Percentiles rank a stretch among this genome's conserved stretches.
Conservation (phyloP, 2,797 vertebrate species). For the Schizopygopsis pylzovi region DNA sequence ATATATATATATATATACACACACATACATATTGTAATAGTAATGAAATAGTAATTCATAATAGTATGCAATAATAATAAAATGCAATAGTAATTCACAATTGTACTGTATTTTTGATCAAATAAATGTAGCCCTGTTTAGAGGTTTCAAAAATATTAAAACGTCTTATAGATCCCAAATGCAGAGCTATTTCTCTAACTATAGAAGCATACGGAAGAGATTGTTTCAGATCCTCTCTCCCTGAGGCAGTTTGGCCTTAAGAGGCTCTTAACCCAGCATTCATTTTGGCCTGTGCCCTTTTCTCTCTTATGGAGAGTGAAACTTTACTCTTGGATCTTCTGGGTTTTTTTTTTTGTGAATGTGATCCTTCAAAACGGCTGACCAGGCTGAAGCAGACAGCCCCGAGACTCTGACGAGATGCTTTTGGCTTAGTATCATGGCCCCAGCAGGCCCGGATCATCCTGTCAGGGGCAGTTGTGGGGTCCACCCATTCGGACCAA, state of each 20-base stretch:
- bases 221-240: constrained; percentile 37
- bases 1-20: too few relatives aligned
- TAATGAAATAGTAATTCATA: too few relatives aligned
- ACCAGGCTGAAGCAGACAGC: constrained; percentile 57
- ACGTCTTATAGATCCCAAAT: not conserved
- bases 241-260: constrained; percentile 1
- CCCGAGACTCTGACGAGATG: constrained; percentile 25
- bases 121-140: not conserved
- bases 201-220: constrained; percentile 43
- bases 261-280: constrained; percentile 29
- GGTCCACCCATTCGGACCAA: constrained; percentile 53
- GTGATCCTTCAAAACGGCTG: constrained; percentile 48
- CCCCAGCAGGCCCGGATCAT: constrained; percentile 35
- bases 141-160: not conserved
- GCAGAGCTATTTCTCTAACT: constrained; percentile 15
- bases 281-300: constrained; percentile 34
- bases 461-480: constrained; percentile 46
- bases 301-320: constrained; percentile 31
- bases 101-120: not conserved
- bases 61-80: too few relatives aligned
- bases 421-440: constrained; percentile 28
- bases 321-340: constrained; percentile 30
- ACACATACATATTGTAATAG: too few relatives aligned
- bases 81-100: not conserved
- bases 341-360: constrained; percentile 28